Percentiles rank a stretch among this genome's conserved stretches.
Evolutionary conservation across 1,140 invertebrate genomes (phyloP).

Genomic region (Macrotrachela quadricornifera): DNA sequence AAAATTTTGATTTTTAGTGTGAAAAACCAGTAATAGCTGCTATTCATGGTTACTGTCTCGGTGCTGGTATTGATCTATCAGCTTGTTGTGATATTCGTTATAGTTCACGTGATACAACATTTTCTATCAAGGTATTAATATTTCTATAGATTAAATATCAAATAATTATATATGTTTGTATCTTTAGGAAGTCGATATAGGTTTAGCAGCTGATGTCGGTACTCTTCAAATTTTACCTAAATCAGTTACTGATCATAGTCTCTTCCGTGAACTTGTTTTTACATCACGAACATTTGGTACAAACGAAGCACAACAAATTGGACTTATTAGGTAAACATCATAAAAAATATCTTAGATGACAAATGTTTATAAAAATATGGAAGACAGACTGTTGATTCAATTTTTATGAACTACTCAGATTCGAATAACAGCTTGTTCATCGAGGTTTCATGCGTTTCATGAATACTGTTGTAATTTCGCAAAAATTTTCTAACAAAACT

Average conservation of each 20-base stretch:
- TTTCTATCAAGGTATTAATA: slow-evolving; percentile 63
- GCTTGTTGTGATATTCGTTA: slow-evolving; percentile 72
- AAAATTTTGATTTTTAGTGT: slow-evolving; percentile 35
- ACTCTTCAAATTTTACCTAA: slow-evolving; percentile 78
- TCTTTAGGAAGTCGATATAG: no score
- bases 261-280: slow-evolving; percentile 60
- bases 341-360: no score
- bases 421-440: no score
- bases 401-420: no score
- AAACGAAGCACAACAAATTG: slow-evolving; percentile 45
- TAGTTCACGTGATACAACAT: slow-evolving; percentile 68
- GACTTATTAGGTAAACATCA: slow-evolving; percentile 21
- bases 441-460: no score
- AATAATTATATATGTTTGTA: no score
- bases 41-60: slow-evolving; percentile 65
- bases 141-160: no score
- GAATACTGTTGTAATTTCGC: no score
- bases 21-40: slow-evolving; percentile 69
- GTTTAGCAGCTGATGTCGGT: slow-evolving; percentile 81
- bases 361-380: no score
- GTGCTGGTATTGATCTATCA: slow-evolving; percentile 66
- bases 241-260: slow-evolving; percentile 62
- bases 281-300: slow-evolving; percentile 59
- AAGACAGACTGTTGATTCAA: no score
- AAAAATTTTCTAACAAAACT: no score